A percentile compares a stretch with the other conserved stretches of the same genome.
These are phyloP conservation scores for Notospermus geniculatus DNA, from an alignment of 1,140 invertebrate species.

Conservation along the genomic window DNA sequence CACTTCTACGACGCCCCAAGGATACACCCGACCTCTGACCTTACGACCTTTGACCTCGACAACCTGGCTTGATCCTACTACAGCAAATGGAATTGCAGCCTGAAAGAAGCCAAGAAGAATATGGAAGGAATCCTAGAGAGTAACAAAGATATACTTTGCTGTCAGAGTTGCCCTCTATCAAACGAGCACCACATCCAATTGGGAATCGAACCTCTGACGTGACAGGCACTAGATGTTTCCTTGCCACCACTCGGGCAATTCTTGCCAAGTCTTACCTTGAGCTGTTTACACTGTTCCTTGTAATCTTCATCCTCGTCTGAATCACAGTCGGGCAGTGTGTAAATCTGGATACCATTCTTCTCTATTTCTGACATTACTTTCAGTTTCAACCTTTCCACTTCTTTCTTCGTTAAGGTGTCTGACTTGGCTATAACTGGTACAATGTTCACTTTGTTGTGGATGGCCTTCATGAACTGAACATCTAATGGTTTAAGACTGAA, in stretches of 20 bases:
- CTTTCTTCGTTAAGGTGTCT: conserved; percentile 53
- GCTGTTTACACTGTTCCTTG: conserved; percentile 51
- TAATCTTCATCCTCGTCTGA: conserved; percentile 58
- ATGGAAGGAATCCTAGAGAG: too few species aligned
- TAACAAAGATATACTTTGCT: too few species aligned
- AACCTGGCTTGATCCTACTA: conserved; percentile 52
- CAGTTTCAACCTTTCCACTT: conserved; percentile 54
- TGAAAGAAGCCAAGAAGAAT: conserved; percentile 19
- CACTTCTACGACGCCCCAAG: conserved; percentile 58
- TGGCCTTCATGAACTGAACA: conserved; percentile 53
- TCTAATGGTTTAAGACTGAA: conserved; percentile 54
- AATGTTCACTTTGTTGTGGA: conserved; percentile 57
- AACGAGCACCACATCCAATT: too few species aligned
- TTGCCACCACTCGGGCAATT: too few species aligned
- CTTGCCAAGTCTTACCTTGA: conserved; percentile 49
- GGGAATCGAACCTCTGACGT: too few species aligned
- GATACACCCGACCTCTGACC: conserved; percentile 57
- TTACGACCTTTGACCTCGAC: conserved; percentile 54
- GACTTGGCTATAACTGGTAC: conserved; percentile 58
- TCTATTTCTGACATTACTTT: conserved; percentile 54
- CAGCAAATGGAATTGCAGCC: conserved; percentile 55
- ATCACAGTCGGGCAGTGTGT: conserved; percentile 56
- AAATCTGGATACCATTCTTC: conserved; percentile 51
- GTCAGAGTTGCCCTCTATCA: too few species aligned
- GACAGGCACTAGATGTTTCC: too few species aligned